Conservation (phyloP, 2,888 invertebrate species). For the Orchestes rusci region DNA sequence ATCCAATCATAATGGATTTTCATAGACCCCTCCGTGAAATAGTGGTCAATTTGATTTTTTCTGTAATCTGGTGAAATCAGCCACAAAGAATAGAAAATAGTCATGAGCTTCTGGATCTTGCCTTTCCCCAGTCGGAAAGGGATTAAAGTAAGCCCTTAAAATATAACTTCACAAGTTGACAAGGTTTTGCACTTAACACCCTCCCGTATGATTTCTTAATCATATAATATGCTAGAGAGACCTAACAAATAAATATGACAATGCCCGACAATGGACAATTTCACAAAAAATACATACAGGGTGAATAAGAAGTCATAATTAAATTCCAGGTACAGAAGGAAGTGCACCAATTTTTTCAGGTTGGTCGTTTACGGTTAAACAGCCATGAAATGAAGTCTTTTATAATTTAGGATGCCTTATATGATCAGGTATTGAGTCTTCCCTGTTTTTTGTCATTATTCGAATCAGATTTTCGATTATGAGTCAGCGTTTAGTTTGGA, state of each 20-base stretch:
- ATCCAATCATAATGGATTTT: too few relatives aligned
- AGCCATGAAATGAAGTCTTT: constrained; percentile 43
- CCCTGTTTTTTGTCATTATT: constrained; percentile 37
- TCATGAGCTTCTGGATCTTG: constrained; percentile 3
- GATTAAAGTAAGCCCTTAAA: constrained; percentile 19
- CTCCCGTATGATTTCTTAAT: constrained; percentile 11
- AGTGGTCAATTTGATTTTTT: too few relatives aligned
- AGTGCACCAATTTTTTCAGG: constrained; percentile 33
- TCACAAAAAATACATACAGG: neutral
- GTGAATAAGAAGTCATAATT: constrained; percentile 31
- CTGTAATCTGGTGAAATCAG: too few relatives aligned
- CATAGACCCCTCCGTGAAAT: too few relatives aligned
- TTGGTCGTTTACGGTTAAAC: constrained; percentile 30
- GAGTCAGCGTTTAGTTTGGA: too few relatives aligned
- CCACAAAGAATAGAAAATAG: too few relatives aligned
- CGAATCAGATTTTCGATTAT: too few relatives aligned
- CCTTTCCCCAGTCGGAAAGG: constrained; percentile 4
- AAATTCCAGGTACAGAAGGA: constrained; percentile 35
- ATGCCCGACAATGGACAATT: too few relatives aligned
- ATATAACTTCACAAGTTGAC: constrained; percentile 18
- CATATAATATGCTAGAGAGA: too few relatives aligned
- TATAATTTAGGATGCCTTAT: constrained; percentile 35
- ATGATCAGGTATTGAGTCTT: constrained; percentile 24
- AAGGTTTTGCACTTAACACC: constrained; percentile 20
- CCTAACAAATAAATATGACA: too few relatives aligned